Conservation (phyloP, 30 jellyfish, hydroid and myxozoan genomes). For the Chironex yamaguchii region DNA sequence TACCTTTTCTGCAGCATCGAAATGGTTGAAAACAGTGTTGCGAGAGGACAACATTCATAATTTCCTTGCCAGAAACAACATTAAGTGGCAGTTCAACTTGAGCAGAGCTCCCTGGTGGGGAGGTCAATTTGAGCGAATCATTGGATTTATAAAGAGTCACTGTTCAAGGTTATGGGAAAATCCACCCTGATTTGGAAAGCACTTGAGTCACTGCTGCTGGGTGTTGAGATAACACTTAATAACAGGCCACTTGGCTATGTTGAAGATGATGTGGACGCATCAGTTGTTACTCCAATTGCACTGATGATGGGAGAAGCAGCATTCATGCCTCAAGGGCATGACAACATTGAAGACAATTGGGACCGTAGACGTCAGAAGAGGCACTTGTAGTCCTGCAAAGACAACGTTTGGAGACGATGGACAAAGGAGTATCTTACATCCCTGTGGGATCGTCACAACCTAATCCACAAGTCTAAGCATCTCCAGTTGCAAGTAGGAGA, state of each 20-base stretch:
- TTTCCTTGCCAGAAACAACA: slow-evolving; percentile 15
- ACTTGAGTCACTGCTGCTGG: slow-evolving; percentile 16
- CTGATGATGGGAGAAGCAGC: slow-evolving; percentile 39
- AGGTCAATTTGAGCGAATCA: slow-evolving; percentile 64
- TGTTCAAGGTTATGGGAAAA: slow-evolving; percentile 40
- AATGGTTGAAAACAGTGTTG: slow-evolving; percentile 51
- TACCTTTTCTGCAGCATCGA: slow-evolving; percentile 66
- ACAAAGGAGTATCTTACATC: slow-evolving; percentile 51
- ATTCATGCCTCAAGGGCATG: slow-evolving; percentile 8
- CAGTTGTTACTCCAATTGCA: slow-evolving; percentile 46
- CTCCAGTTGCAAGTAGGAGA: slow-evolving; percentile 14
- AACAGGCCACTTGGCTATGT: slow-evolving; percentile 53
- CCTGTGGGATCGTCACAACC: slow-evolving; percentile 72
- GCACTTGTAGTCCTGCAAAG: slow-evolving; percentile 27
- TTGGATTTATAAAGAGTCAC: slow-evolving; percentile 42
- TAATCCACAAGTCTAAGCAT: slow-evolving; percentile 36
- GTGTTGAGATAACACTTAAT: slow-evolving; percentile 33
- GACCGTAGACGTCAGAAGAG: slow-evolving; percentile 20
- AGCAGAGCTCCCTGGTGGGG: slow-evolving; percentile 78
- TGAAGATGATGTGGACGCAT: slow-evolving; percentile 44
- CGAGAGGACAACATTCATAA: slow-evolving; percentile 28
- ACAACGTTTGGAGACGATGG: slow-evolving; percentile 48
- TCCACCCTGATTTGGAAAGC: background rate
- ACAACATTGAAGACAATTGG: background rate
- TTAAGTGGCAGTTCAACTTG: slow-evolving; percentile 63